phyloP scores from a whole-genome alignment of 2,113 vertebrate genomes.

The Vulpes lagopus region DNA sequence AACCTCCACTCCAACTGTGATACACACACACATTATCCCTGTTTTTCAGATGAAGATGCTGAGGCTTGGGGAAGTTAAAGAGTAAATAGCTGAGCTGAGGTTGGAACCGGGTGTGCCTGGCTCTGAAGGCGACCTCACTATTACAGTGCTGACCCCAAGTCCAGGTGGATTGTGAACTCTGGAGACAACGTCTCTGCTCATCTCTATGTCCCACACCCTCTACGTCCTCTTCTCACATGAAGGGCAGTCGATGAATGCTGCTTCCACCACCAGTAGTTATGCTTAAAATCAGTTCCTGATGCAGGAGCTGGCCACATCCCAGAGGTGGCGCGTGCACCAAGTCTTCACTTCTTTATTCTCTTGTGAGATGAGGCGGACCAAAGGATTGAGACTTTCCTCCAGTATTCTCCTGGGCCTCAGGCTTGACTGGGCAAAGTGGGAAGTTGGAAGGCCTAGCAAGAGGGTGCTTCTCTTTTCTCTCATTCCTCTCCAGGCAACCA shows the following conservation, averaged over 20 bases:
- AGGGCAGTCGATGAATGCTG: background rate
- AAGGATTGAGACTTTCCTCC: background rate
- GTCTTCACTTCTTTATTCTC: background rate
- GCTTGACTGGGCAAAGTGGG: background rate
- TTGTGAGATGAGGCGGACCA: background rate
- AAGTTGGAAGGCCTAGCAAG: background rate
- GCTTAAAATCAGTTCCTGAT: background rate
- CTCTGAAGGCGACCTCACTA: background rate
- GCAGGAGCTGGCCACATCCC: background rate
- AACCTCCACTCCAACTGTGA: background rate
- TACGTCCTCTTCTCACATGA: background rate
- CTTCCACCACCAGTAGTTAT: background rate
- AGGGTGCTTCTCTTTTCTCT: background rate
- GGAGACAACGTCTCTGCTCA: background rate
- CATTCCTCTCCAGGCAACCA: background rate
- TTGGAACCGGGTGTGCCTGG: background rate
- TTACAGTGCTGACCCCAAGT: background rate
- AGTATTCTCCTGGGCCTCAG: background rate
- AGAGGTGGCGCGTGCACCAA: accelerated
- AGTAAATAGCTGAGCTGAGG: background rate
- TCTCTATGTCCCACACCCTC: background rate
- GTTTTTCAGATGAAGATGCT: background rate
- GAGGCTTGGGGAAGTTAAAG: background rate
- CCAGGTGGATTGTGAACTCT: background rate
- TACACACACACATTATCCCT: background rate